Percentiles rank a stretch among this genome's conserved stretches.
Conservation (phyloP, 2,113 vertebrate species). For the Dromaius novaehollandiae region DNA sequence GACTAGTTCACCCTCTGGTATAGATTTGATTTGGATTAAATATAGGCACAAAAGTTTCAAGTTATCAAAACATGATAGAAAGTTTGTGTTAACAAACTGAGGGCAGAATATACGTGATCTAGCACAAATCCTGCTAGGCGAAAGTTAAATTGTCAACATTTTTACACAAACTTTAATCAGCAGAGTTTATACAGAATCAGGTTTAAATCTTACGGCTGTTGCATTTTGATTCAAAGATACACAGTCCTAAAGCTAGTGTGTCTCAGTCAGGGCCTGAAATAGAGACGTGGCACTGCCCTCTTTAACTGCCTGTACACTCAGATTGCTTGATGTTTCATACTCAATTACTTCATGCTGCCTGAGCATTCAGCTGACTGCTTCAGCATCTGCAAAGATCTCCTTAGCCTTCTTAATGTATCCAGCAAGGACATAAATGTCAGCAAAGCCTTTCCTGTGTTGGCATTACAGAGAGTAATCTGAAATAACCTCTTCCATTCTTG, state of each 20-base stretch:
- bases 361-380: not conserved
- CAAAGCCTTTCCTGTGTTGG: not conserved
- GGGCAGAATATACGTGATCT: not conserved
- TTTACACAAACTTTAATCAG: not conserved
- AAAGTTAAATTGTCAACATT: not conserved
- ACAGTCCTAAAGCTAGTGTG: fast-evolving
- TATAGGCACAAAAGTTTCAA: not conserved
- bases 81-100: not conserved
- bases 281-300: fast-evolving
- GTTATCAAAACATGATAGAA: not conserved
- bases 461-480: not conserved
- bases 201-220: not conserved
- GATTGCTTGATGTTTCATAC: not conserved
- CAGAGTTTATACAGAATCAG: not conserved
- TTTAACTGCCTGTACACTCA: fast-evolving
- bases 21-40: not conserved
- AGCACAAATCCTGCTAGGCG: not conserved
- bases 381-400: fast-evolving
- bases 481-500: not conserved
- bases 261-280: fast-evolving
- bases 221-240: not conserved
- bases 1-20: conserved; percentile 3
- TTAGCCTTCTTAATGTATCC: not conserved
- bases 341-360: fast-evolving
- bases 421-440: not conserved